Conservation (phyloP, 53 echinoderm and acorn worm genomes). For the Arbacia lixula region DNA sequence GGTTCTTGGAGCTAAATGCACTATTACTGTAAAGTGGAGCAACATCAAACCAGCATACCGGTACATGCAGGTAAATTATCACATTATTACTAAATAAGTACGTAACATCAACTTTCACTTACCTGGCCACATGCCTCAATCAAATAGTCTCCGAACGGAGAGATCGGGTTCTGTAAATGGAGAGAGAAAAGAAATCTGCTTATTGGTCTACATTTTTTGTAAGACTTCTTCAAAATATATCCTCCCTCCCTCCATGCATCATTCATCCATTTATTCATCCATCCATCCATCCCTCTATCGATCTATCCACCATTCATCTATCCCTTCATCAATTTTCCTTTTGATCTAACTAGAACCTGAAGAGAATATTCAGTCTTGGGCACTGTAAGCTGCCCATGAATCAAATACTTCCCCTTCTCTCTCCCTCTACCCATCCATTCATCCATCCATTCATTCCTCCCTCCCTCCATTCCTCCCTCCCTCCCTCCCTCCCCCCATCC, state of each 20-base stretch:
- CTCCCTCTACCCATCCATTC: neutral
- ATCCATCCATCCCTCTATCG: neutral
- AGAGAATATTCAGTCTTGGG: too few species aligned
- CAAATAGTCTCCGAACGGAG: conserved; percentile 88
- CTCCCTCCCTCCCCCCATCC: neutral
- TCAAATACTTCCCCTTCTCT: too few species aligned
- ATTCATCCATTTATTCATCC: conserved; percentile 45
- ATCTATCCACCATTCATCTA: neutral
- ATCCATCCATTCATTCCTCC: conserved; percentile 18
- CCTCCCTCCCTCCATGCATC: neutral
- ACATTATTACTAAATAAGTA: too few species aligned
- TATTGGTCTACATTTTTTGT: neutral
- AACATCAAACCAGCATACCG: too few species aligned
- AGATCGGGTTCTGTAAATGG: conserved; percentile 80
- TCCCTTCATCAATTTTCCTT: neutral
- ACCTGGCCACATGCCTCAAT: conserved; percentile 89
- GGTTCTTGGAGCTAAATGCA: too few species aligned
- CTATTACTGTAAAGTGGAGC: too few species aligned
- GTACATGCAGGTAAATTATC: too few species aligned
- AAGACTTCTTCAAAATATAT: neutral
- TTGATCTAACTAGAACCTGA: too few species aligned
- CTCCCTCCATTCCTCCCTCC: too few species aligned
- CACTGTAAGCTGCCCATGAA: too few species aligned
- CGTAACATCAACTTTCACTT: too few species aligned
- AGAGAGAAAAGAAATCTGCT: conserved; percentile 2